Base-by-base conservation (phyloP, 2,113 vertebrate genomes). In the Burhinus bistriatus region DNA sequence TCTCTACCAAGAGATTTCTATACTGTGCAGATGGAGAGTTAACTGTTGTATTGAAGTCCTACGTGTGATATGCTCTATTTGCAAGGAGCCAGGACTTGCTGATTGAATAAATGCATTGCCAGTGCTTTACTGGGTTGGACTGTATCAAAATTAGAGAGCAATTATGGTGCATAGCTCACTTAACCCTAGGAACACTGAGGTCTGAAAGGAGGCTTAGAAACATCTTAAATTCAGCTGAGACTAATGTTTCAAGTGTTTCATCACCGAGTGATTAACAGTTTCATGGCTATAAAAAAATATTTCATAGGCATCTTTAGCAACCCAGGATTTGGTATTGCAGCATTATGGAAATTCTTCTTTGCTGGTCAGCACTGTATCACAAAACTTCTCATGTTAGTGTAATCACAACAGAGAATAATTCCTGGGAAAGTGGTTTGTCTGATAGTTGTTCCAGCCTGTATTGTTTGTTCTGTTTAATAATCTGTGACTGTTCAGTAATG, bases 11-110 rank as follows among this genome's bases (percentile, higher is more conserved):
- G 44, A 34, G 11, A 34, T 83, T 79, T 64, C 51, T 55, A 4
- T 57, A 38, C 51, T 93, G 40, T 51, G 49, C 25, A 49, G 47
- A 36, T 27, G 15, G 9, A 88, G 27, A 84, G 38, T 44, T 90
- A 83, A 44, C 32, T 23, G 2, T 21, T 51, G 21, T 34, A 69
- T 1, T 42, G 27, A 82, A 75, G 44, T 77, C 42, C 58, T 82
- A 52, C 1, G 0, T 89, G 66, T 45, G 54, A 49, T n/a, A 68
- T 2, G 5, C 11, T 89, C 27, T 61, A 0, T 18, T 68, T 9
- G 2, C n/a, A 73, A 91, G 25, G 40, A 94, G 36, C 36, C 70
- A 42, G 36, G 61, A 77, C 52, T 69, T 92, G 72, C 69, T 91
- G 81, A 62, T n/a, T 51, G 47, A 81, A 29, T 78, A 66, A 78